Percentiles rank a stretch among this genome's conserved stretches.
Conservation (phyloP, 2,797 vertebrate genomes). For the Spea hammondii region DNA sequence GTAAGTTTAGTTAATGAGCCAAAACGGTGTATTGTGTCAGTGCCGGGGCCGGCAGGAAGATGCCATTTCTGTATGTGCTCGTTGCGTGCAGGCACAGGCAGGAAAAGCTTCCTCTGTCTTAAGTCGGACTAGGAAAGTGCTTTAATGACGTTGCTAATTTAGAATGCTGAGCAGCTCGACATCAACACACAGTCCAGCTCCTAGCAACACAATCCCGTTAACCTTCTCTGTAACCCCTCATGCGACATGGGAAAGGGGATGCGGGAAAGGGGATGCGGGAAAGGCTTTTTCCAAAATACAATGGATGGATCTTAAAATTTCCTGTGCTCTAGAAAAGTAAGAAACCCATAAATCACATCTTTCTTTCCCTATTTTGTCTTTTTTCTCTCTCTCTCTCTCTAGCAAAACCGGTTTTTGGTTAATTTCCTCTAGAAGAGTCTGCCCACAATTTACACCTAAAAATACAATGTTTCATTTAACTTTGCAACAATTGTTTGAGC, state of each 20-base stretch:
- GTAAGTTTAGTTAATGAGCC: not conserved
- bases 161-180: conserved; percentile 59
- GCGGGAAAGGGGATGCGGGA: conserved; percentile 63
- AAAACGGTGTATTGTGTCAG: conserved; percentile 38
- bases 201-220: conserved; percentile 50
- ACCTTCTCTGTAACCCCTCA: conserved; percentile 56
- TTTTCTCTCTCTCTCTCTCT: not conserved
- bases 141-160: conserved; percentile 62
- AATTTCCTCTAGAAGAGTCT: not conserved
- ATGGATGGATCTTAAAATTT: conserved; percentile 61
- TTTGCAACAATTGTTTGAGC: not conserved
- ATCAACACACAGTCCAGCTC: conserved; percentile 42
- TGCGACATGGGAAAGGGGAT: conserved; percentile 71
- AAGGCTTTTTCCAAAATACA: conserved; percentile 66
- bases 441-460: not conserved
- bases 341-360: conserved; percentile 9
- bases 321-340: conserved; percentile 56
- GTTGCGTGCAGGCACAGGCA: conserved; percentile 64
- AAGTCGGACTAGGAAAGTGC: conserved; percentile 54
- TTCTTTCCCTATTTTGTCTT: conserved; percentile 2
- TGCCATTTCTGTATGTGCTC: conserved; percentile 51
- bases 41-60: conserved; percentile 59
- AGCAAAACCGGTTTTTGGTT: not conserved
- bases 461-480: not conserved
- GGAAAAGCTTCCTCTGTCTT: conserved; percentile 68